Percentiles rank a stretch among this genome's conserved stretches.
Conservation (phyloP, 2,888 invertebrate species). For the Argyresthia albistria region DNA sequence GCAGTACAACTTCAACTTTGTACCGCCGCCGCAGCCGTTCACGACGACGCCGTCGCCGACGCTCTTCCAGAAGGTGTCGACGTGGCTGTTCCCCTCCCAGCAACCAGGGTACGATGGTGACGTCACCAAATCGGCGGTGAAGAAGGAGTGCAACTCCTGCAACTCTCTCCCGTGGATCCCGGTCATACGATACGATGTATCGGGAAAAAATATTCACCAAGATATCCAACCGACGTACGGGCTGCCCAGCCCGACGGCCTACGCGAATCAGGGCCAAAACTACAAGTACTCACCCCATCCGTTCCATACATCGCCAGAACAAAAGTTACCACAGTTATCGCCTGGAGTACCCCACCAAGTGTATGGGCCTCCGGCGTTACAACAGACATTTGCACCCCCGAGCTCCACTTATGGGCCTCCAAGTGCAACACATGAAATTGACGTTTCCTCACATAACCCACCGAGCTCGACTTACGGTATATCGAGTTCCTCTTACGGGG, state of each 20-base stretch:
- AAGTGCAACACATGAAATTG: constrained; percentile 10
- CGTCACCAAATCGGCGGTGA: constrained; percentile 27
- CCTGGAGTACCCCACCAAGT: constrained; percentile 33
- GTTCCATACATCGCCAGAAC: constrained; percentile 25
- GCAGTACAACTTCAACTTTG: constrained; percentile 60
- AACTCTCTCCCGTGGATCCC: constrained; percentile 89
- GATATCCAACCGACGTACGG: constrained; percentile 48
- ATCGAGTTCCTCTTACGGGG: constrained; percentile 13
- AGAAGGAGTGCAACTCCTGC: constrained; percentile 81
- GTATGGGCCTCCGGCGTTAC: constrained; percentile 38
- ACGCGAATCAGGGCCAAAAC: constrained; percentile 15
- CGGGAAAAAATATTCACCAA: constrained; percentile 36
- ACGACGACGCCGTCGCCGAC: constrained; percentile 57
- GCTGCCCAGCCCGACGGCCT: constrained; percentile 51
- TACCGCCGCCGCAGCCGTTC: constrained; percentile 56
- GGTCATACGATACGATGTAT: constrained; percentile 67
- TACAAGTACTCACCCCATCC: constrained; percentile 27
- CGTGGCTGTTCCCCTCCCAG: constrained; percentile 74
- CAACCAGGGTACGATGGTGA: constrained; percentile 31
- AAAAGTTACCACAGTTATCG: constrained; percentile 23
- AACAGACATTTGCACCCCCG: constrained; percentile 20
- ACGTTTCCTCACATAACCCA: constrained; percentile 5
- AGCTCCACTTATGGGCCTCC: constrained; percentile 30
- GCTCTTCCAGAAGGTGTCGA: constrained; percentile 72
- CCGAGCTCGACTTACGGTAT: constrained; percentile 12